Percentiles rank a stretch among this genome's conserved stretches.
These are phyloP conservation scores for Pocillopora meandrina DNA, from an alignment of 92 coral and sea anemone genomes.

Conservation along the genomic window DNA sequence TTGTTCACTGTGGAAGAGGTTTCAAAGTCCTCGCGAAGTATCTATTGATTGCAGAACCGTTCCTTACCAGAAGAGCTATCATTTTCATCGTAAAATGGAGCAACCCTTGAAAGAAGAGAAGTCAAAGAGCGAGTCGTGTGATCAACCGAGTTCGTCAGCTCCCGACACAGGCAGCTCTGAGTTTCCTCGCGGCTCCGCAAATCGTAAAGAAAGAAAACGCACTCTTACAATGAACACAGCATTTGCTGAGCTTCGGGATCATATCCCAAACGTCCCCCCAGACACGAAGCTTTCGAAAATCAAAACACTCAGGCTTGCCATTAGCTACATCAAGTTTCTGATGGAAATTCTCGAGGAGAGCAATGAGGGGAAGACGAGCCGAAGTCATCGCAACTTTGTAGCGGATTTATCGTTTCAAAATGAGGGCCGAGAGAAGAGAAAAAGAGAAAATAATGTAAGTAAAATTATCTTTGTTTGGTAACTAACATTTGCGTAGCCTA, in stretches of 20 bases:
- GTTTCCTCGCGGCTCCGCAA: conserved; percentile 72
- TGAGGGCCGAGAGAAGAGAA: conserved; percentile 75
- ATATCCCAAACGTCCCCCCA: conserved; percentile 95
- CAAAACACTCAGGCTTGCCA: conserved; percentile 93
- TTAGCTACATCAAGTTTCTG: conserved; percentile 91
- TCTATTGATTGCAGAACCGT: neutral
- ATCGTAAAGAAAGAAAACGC: conserved; percentile 94
- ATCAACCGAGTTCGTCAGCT: conserved; percentile 27
- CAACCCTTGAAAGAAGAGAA: conserved; percentile 33
- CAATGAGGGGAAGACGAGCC: conserved; percentile 76
- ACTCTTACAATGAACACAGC: conserved; percentile 95
- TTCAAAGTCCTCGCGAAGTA: neutral
- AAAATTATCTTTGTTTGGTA: neutral
- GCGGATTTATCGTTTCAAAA: conserved; percentile 85
- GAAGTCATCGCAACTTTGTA: conserved; percentile 81
- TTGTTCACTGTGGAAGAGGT: conserved; percentile 6
- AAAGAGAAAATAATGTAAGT: conserved; percentile 68
- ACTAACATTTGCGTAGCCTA: neutral
- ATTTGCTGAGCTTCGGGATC: conserved; percentile 91
- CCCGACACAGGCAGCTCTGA: conserved; percentile 12
- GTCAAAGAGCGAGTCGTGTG: conserved; percentile 16
- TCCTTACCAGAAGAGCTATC: neutral
- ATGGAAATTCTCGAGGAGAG: conserved; percentile 89
- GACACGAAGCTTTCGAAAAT: conserved; percentile 98
- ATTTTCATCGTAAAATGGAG: conserved; percentile 29